These are phyloP conservation scores for Hirundichthys speculiger DNA, from an alignment of 2,113 vertebrate genomes.

Conservation along the genomic window DNA sequence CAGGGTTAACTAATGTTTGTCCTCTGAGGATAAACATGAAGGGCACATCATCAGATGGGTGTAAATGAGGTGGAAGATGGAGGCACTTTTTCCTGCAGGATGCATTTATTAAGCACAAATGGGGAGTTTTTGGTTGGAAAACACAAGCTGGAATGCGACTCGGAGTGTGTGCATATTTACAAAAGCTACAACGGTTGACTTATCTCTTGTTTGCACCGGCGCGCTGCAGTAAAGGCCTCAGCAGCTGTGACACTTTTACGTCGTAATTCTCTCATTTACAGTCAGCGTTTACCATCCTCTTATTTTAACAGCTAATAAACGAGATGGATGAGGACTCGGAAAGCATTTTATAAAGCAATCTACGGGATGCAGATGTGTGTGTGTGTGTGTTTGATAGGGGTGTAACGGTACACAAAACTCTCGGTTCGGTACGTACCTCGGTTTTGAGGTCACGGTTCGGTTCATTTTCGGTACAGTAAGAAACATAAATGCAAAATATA, in stretches of 20 bases:
- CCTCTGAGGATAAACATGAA: constrained; percentile 71
- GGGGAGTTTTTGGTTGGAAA: constrained; percentile 33
- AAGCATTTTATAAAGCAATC: constrained; percentile 36
- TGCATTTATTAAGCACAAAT: constrained; percentile 20
- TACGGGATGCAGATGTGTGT: background rate
- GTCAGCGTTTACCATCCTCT: constrained; percentile 52
- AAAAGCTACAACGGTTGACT: constrained; percentile 37
- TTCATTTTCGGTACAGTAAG: too few species aligned
- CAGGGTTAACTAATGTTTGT: constrained; percentile 76
- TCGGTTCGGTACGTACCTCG: too few species aligned
- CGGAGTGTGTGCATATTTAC: constrained; percentile 44
- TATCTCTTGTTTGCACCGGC: constrained; percentile 46
- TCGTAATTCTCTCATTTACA: constrained; percentile 59
- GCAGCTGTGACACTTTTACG: constrained; percentile 58
- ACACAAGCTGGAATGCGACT: constrained; percentile 37
- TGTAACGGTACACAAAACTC: too few species aligned
- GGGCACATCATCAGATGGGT: constrained; percentile 47
- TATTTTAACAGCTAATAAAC: constrained; percentile 64
- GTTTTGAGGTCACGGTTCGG: too few species aligned
- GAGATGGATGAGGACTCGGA: constrained; percentile 38
- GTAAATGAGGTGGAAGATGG: constrained; percentile 16
- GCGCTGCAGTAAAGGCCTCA: constrained; percentile 56
- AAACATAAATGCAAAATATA: too few species aligned
- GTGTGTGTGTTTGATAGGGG: background rate
- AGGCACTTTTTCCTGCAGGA: constrained; percentile 11